Evolutionary conservation across 2,797 vertebrate species (phyloP).

Genomic region (Mormyrus hasselquistii): DNA sequence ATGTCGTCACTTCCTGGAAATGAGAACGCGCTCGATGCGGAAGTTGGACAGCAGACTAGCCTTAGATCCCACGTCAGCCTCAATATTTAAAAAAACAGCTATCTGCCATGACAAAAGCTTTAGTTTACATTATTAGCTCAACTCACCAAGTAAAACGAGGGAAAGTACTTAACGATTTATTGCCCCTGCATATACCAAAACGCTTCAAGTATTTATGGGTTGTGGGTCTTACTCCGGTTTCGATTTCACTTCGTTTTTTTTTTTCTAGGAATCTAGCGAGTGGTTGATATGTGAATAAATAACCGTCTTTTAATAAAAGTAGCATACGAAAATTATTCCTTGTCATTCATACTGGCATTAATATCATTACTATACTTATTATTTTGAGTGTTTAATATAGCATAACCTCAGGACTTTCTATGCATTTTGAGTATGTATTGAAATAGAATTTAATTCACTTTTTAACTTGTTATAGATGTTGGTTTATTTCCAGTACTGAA

Average conservation of each 20-base stretch:
- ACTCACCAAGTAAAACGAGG: background rate
- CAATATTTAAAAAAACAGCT: background rate
- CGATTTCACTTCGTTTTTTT: background rate
- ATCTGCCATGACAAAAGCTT: background rate
- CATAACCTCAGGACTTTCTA: background rate
- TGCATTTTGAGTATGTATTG: background rate
- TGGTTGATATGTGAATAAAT: background rate
- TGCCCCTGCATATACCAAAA: background rate
- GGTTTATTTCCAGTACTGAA: background rate
- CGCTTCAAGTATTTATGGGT: background rate
- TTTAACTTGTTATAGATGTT: background rate
- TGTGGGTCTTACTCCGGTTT: background rate
- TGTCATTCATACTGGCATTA: background rate
- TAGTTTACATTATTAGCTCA: background rate
- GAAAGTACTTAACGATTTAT: background rate
- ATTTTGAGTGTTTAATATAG: background rate
- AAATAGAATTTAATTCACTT: background rate
- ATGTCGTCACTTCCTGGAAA: slow-evolving; percentile 25
- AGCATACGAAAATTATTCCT: background rate
- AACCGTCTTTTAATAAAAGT: background rate
- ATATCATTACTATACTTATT: background rate
- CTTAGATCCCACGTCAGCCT: background rate
- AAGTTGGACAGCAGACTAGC: background rate
- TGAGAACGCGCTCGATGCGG: background rate
- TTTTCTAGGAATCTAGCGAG: background rate